These are phyloP conservation scores for Ceyx erithaca DNA, from an alignment of 2,797 vertebrate genomes.

Conservation along the genomic window DNA sequence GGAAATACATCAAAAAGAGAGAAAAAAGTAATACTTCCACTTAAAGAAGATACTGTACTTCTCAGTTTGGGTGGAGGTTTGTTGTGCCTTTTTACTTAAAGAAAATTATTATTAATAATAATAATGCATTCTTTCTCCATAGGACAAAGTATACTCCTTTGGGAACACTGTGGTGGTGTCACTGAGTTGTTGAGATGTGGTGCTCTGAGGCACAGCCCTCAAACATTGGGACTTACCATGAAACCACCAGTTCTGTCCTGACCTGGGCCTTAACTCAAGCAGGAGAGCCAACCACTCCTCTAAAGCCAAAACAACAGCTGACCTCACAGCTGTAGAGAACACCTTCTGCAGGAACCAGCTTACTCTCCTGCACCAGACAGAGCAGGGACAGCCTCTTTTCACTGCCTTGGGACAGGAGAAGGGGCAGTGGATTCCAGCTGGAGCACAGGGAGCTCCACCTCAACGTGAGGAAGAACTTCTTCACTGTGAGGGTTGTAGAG, in stretches of 20 bases:
- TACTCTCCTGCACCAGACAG: neutral
- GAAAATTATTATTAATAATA: neutral
- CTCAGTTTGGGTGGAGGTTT: neutral
- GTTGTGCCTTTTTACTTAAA: neutral
- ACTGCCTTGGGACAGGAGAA: too few species aligned
- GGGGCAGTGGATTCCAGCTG: too few species aligned
- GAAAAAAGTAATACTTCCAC: neutral
- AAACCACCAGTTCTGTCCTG: neutral
- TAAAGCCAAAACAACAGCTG: neutral
- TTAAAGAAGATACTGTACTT: neutral
- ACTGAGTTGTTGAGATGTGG: accelerated
- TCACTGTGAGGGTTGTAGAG: too few species aligned
- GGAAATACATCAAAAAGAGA: neutral
- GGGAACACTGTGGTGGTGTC: neutral
- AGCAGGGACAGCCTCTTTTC: too few species aligned
- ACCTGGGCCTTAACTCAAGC: neutral
- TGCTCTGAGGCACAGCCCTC: neutral
- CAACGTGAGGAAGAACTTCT: too few species aligned
- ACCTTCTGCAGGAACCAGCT: neutral
- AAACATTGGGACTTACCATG: neutral
- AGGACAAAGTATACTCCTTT: neutral
- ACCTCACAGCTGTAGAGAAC: neutral
- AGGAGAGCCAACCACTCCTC: accelerated
- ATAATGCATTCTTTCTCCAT: neutral
- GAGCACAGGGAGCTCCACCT: too few species aligned